A percentile compares a stretch with the other conserved stretches of the same genome.
Conservation (phyloP, 1,140 invertebrate genomes). For the Diorhabda elongata region DNA sequence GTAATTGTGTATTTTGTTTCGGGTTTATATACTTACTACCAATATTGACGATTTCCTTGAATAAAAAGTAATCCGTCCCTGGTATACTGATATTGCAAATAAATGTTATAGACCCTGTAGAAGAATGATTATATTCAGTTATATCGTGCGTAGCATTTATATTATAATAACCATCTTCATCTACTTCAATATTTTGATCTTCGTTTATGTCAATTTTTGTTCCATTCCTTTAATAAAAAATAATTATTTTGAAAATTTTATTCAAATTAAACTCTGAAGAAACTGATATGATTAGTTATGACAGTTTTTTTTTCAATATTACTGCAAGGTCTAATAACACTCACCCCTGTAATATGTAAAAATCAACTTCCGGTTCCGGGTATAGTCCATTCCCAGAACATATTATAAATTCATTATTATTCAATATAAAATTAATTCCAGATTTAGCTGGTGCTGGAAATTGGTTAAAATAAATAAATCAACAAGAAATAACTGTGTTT, state of each 20-base stretch:
- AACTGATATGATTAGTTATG: too few species aligned
- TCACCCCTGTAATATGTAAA: constrained; percentile 8
- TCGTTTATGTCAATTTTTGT: constrained; percentile 9
- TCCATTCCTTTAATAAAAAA: constrained; percentile 8
- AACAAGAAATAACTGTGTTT: neutral
- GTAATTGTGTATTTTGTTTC: too few species aligned
- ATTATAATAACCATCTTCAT: constrained; percentile 24
- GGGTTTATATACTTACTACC: constrained; percentile 21
- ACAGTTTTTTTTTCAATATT: too few species aligned
- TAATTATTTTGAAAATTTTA: too few species aligned
- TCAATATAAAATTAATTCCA: neutral
- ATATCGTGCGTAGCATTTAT: constrained; percentile 15
- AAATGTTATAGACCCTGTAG: constrained; percentile 25
- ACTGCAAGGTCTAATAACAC: neutral
- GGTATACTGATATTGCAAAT: constrained; percentile 28
- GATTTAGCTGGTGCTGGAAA: constrained; percentile 13
- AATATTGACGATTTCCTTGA: constrained; percentile 21
- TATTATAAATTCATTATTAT: constrained; percentile 3
- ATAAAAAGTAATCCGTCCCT: constrained; percentile 30
- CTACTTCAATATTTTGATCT: constrained; percentile 1
- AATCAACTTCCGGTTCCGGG: constrained; percentile 11
- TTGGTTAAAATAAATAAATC: neutral
- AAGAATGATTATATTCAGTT: constrained; percentile 15
- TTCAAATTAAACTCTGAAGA: too few species aligned
- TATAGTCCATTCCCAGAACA: constrained; percentile 12